phyloP scores from a whole-genome alignment of 2,888 invertebrate genomes.

The Aleiodes testaceus region DNA sequence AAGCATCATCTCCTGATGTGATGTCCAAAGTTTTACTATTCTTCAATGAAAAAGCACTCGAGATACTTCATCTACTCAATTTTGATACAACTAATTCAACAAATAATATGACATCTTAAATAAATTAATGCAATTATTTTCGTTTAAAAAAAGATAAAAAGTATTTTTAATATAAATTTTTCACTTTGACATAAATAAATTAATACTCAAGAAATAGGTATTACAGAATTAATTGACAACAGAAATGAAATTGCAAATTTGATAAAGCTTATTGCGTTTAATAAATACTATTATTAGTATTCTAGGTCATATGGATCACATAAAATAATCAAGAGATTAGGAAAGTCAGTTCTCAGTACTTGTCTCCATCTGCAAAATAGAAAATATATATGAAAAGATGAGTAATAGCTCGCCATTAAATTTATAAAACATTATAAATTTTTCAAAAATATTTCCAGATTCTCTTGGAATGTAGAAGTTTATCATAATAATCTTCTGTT shows the following conservation, averaged over 20 bases:
- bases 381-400: not conserved
- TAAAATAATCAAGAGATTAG: not conserved
- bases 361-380: conserved; percentile 52
- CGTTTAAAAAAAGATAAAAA: not conserved
- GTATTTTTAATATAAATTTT: conserved; percentile 39
- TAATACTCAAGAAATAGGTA: too few relatives aligned
- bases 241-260: not conserved
- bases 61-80: conserved; percentile 57
- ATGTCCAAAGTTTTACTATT: conserved; percentile 63
- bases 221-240: not conserved
- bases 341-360: conserved; percentile 39
- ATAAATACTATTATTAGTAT: not conserved
- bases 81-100: conserved; percentile 48
- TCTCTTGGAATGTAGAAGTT: too few relatives aligned
- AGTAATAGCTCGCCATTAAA: not conserved
- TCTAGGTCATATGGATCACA: not conserved
- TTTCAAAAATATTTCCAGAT: too few relatives aligned
- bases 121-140: not conserved
- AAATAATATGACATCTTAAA: conserved; percentile 5
- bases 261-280: not conserved
- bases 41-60: conserved; percentile 64
- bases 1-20: conserved; percentile 56
- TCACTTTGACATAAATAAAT: not conserved
- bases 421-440: too few relatives aligned
- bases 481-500: too few relatives aligned